Evolutionary conservation across 2,113 vertebrate species (phyloP), one percentile per base, ranked within the genome.

Genomic region (Coryphaenoides rupestris): DNA sequence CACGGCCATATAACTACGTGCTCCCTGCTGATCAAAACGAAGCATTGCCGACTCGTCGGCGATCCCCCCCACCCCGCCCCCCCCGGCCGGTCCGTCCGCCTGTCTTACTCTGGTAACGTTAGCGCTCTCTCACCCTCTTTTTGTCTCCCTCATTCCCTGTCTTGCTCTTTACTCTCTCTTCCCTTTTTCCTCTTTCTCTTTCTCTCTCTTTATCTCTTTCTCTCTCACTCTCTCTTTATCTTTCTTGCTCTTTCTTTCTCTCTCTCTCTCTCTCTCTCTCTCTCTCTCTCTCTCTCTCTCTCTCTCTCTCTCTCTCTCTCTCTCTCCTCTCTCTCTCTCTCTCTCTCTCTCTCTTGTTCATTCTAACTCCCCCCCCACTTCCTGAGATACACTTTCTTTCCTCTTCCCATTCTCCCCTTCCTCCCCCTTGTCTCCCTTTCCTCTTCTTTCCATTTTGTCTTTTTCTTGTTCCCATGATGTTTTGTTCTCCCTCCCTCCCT

Each of bases 1-100:
- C 54, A 55, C 73, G 54, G 57, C 77, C 74, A 77, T 79, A 87
- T 84, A 80, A 86, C 74, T 82, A 58, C 76, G 71, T 77, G 61
- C 76, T 73, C 78, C 61, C 72, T 78, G 21, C 69, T 85, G 87
- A 87, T 89, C 87, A n/a, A 87, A 86, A 86, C 80, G 67, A 85
- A 83, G 83, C 24, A 6, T 6, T 26, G 24, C 3, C 24, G 24
- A 26, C 24, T 6, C 24, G 24, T 6, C 6, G 24, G 24, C 24
- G 24, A 26, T 6, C 24, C 24, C 24, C 3, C 24, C 24, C 3
- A 26, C 3, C 6, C 24, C 6, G 24, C 6, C 24, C 24, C 6
- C 24, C 6, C 24, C 6, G 24, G 24, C 24, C 24, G 6, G 24
- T 26, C 24, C 6, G 6, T 26, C 3, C 6, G 24, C 6, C 24